These are phyloP conservation scores for Grammomys surdaster DNA, from an alignment of 2,113 vertebrate species.

Conservation along the genomic window DNA sequence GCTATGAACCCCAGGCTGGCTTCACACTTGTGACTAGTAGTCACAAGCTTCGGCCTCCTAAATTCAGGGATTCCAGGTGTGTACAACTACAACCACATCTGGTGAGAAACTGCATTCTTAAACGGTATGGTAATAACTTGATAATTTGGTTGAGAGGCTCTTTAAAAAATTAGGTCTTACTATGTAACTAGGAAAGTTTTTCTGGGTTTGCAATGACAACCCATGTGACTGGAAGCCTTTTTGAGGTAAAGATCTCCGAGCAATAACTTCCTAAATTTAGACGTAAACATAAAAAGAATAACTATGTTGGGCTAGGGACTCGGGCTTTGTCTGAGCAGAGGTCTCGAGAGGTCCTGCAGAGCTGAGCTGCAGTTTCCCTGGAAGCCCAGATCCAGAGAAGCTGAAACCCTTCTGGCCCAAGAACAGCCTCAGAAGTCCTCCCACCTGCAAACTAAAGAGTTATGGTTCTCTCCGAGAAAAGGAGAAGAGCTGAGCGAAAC, in stretches of 20 bases:
- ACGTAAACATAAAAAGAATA: constrained; percentile 25
- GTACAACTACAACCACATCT: not conserved
- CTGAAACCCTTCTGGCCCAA: not conserved
- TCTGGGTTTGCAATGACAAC: not conserved
- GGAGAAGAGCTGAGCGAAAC: not conserved
- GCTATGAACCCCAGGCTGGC: not conserved
- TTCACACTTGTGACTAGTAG: not conserved
- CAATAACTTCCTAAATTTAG: constrained; percentile 27
- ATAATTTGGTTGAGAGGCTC: not conserved
- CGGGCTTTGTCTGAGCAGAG: not conserved
- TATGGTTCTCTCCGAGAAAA: not conserved
- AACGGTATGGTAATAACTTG: not conserved
- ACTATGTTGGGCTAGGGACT: not conserved
- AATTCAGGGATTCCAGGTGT: not conserved
- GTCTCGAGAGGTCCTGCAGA: not conserved
- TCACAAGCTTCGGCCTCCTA: not conserved
- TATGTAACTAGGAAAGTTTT: not conserved
- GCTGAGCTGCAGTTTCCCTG: no score
- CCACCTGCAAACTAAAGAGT: not conserved
- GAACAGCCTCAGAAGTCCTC: not conserved
- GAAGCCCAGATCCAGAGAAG: not conserved
- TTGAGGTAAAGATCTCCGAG: not conserved
- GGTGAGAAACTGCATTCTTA: not conserved
- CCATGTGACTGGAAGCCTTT: not conserved
- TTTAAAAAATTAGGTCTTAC: not conserved